Evolutionary conservation across 2,888 invertebrate species (phyloP), one percentile per base, ranked within the genome.

Genomic region (Eupithecia subfuscata): DNA sequence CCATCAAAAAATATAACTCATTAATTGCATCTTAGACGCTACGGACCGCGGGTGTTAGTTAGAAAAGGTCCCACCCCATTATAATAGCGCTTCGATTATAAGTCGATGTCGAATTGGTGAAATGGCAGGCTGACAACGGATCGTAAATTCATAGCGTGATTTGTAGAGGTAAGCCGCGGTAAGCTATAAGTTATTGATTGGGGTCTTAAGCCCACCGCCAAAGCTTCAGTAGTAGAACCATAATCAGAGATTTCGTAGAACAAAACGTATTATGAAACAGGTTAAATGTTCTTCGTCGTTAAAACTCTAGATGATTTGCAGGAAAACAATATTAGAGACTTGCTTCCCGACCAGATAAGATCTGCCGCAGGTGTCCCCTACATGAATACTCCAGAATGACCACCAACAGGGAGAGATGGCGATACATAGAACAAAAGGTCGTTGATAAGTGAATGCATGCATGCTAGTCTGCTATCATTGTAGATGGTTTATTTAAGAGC

Each of bases 71-170:
- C 14, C 25, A 60, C 22, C 60, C 12, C 56, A 22, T 11, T 56
- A 12, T 60, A 22, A 60, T 12, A 25, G 60, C 60, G 25, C 22
- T 9, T 9, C 11, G 56, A 56, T 56, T 56, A 22, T 22, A 60
- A 60, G 25, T 25, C 65, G 40, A 40, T 37, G 65, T 40, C 65
- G 40, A 67, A 67, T 25, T 25, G 22, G 22, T 43, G 16, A 68
- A 68, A 43, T 68, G 68, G 14, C 40, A 68, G 40, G 43, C 68
- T n/a, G 68, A 68, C 43, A 68, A 71, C 64, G 52, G 18, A 63
- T 82, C 80, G 80, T 77, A 75, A 75, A 74, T 74, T 81, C 81
- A 78, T 82, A 79, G 76, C 80, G 80, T 78, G 76, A 85, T 83
- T 82, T 82, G 34, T 40, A 64, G 11, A 22, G 60, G 56, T 56